A percentile compares a stretch with the other conserved stretches of the same genome.
These are phyloP conservation scores for Hirtodrosophila alboralis DNA, from an alignment of 2,888 invertebrate species.

Conservation along the genomic window DNA sequence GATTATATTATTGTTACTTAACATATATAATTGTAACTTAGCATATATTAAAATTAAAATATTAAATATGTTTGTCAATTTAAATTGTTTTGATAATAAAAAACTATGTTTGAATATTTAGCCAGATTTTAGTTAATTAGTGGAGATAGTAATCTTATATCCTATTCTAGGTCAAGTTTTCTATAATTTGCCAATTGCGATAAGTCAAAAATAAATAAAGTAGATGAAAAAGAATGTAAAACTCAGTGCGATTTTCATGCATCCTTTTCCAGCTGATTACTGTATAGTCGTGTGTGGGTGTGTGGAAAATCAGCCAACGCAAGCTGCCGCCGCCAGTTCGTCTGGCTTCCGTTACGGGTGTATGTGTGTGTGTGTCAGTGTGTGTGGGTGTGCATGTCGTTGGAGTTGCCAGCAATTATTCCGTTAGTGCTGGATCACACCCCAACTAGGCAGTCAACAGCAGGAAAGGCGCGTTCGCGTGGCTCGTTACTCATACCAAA, in stretches of 20 bases:
- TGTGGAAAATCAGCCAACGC: conserved; percentile 67
- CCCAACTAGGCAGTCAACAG: conserved; percentile 36
- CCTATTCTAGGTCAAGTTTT: no score
- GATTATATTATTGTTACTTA: no score
- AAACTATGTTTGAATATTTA: no score
- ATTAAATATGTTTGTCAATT: no score
- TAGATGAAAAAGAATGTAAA: conserved; percentile 1
- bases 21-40: no score
- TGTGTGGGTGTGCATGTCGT: conserved; percentile 35
- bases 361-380: conserved; percentile 25
- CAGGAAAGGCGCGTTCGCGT: conserved; percentile 72
- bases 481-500: conserved; percentile 77
- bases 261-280: conserved; percentile 19
- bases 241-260: conserved; percentile 32
- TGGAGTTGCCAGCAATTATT: conserved; percentile 77
- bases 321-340: conserved; percentile 73
- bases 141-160: no score
- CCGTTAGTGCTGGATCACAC: conserved; percentile 73
- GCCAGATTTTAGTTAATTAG: no score
- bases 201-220: no score
- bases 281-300: conserved; percentile 11
- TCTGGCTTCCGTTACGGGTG: conserved; percentile 67
- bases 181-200: background rate
- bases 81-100: no score
- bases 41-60: no score